Percentiles rank a stretch among this genome's conserved stretches.
Conservation (phyloP, 1,140 invertebrate genomes). For the Thereuonema tuberculata region DNA sequence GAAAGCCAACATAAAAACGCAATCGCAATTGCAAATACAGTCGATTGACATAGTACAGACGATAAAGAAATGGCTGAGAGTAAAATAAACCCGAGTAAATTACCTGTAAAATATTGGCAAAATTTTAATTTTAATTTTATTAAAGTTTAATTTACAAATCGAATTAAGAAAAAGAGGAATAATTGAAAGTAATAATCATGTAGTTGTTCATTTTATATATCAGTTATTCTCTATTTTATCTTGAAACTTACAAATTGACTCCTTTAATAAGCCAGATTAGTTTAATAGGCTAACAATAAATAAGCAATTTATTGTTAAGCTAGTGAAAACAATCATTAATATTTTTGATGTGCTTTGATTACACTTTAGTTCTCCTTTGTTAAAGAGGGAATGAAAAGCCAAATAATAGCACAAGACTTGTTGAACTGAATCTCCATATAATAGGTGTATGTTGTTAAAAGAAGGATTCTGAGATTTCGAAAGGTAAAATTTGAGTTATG, state of each 20-base stretch:
- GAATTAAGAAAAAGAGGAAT: slow-evolving; percentile 69
- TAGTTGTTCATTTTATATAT: not conserved
- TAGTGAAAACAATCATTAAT: no score
- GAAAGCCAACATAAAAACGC: slow-evolving; percentile 77
- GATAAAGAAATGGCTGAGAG: slow-evolving; percentile 50
- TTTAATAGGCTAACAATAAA: no score
- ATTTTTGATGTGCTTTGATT: no score
- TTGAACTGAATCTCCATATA: no score
- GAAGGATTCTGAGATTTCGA: no score
- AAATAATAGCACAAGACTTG: no score
- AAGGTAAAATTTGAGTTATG: no score
- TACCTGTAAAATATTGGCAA: not conserved
- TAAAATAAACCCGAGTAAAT: slow-evolving; percentile 42
- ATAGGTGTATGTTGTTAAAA: no score
- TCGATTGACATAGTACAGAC: slow-evolving; percentile 69
- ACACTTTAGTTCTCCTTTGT: no score
- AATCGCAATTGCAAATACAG: slow-evolving; percentile 76
- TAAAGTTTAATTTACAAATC: slow-evolving; percentile 38
- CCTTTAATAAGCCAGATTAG: no score
- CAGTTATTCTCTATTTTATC: not conserved
- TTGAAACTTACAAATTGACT: not conserved
- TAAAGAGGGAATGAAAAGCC: no score
- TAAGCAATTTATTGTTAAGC: no score
- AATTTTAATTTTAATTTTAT: slow-evolving; percentile 19
- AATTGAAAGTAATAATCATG: slow-evolving; percentile 38